A percentile compares a stretch with the other conserved stretches of the same genome.
Conservation (phyloP, 2,888 invertebrate species). For the Zygaena filipendulae region DNA sequence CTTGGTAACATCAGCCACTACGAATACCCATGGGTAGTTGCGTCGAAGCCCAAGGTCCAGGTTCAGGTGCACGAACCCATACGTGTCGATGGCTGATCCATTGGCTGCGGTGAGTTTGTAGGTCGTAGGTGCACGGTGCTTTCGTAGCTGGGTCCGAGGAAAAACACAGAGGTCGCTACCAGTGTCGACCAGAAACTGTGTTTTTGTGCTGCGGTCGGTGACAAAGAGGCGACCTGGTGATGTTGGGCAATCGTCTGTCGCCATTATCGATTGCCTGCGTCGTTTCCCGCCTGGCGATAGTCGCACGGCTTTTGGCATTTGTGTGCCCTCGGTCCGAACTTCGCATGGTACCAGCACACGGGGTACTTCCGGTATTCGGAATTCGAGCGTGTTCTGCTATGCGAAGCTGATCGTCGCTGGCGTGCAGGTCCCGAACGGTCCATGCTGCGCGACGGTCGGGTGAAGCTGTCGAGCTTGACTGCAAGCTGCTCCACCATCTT, state of each 20-base stretch:
- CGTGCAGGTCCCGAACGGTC: too few species aligned
- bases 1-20: constrained; percentile 23
- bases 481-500: too few species aligned
- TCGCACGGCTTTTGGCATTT: constrained; percentile 1
- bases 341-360: constrained; percentile 1
- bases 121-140: too few species aligned
- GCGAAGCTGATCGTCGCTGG: too few species aligned
- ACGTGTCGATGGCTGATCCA: constrained; percentile 21
- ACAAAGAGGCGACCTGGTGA: constrained; percentile 17
- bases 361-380: background rate
- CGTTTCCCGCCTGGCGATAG: too few species aligned
- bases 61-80: constrained; percentile 16
- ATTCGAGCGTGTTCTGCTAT: too few species aligned
- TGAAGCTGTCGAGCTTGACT: too few species aligned
- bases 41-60: constrained; percentile 23
- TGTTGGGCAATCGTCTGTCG: too few species aligned
- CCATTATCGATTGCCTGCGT: constrained; percentile 15
- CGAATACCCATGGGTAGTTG: constrained; percentile 22
- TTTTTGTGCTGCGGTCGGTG: constrained; percentile 13
- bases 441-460: too few species aligned
- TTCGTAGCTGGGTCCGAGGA: too few species aligned
- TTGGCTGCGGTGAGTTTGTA: too few species aligned
- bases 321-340: background rate
- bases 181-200: constrained; percentile 8
- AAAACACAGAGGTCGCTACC: too few species aligned